A percentile compares a stretch with the other conserved stretches of the same genome.
Conservation (phyloP, 1,140 invertebrate species). For the Procambarus clarkii region DNA sequence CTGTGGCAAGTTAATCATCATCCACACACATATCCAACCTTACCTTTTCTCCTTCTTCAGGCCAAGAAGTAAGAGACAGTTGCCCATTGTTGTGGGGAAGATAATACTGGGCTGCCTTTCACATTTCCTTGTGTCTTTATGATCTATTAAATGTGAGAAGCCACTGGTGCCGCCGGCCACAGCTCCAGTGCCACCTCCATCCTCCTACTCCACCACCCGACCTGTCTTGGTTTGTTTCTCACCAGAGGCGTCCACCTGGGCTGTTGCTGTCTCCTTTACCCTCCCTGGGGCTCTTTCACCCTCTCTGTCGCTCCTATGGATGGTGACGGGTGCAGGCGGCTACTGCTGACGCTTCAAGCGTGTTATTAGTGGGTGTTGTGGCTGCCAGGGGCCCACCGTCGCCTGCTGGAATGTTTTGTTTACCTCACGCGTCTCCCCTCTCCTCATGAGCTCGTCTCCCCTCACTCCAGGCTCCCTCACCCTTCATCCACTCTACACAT, state of each 20-base stretch:
- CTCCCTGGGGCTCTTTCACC: background rate
- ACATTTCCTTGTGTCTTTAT: background rate
- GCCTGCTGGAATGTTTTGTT: conserved; percentile 3
- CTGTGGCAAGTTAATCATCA: no score
- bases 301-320: no score
- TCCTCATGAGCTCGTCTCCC: background rate
- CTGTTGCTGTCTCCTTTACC: background rate
- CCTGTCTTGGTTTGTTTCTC: background rate
- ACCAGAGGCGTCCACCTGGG: no score
- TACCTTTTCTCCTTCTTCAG: conserved; percentile 58
- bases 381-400: background rate
- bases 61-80: conserved; percentile 51
- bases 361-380: background rate
- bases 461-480: background rate
- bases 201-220: background rate
- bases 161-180: background rate
- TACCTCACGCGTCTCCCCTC: background rate
- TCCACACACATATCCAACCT: background rate
- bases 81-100: conserved; percentile 25
- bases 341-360: no score
- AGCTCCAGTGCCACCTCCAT: background rate
- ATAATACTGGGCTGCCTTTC: background rate
- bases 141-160: background rate
- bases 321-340: no score
- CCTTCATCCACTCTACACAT: background rate